Conservation (phyloP, 2,888 invertebrate species). For the Eristalis tenax region DNA sequence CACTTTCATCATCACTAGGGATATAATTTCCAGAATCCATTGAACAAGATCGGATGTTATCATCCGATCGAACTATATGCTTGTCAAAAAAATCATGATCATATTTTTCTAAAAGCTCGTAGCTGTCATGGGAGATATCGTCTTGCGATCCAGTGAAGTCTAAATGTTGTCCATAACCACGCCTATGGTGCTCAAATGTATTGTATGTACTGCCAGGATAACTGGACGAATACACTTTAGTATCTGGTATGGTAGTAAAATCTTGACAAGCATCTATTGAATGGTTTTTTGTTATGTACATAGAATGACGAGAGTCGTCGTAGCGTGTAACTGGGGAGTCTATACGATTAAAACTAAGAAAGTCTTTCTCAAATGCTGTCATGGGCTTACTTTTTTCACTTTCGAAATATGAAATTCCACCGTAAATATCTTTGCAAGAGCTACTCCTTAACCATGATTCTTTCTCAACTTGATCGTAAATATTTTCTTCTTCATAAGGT, state of each 20-base stretch:
- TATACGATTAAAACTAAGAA: conserved; percentile 82
- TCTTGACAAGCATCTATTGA: conserved; percentile 88
- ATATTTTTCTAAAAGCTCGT: conserved; percentile 91
- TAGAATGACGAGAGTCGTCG: conserved; percentile 85
- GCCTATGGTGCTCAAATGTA: conserved; percentile 80
- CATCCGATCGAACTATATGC: conserved; percentile 79
- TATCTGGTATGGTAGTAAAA: conserved; percentile 83
- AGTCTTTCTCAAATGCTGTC: conserved; percentile 81
- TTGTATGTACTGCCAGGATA: conserved; percentile 91
- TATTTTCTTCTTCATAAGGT: conserved; percentile 77
- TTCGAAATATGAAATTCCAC: conserved; percentile 85
- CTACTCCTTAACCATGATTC: conserved; percentile 89
- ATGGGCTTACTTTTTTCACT: conserved; percentile 82
- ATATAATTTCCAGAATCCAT: conserved; percentile 89
- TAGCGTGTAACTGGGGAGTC: conserved; percentile 89
- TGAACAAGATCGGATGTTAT: conserved; percentile 86
- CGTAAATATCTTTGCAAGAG: conserved; percentile 91
- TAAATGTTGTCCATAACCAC: conserved; percentile 83
- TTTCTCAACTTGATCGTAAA: conserved; percentile 80
- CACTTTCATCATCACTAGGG: conserved; percentile 88
- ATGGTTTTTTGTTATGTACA: conserved; percentile 84
- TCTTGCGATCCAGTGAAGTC: conserved; percentile 88
- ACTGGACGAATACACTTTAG: conserved; percentile 91
- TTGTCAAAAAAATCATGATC: conserved; percentile 81
- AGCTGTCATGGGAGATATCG: conserved; percentile 93